Evolutionary conservation across 2,888 invertebrate species (phyloP), one percentile per base, ranked within the genome.

Genomic region (Lepetodrilus schrolli): DNA sequence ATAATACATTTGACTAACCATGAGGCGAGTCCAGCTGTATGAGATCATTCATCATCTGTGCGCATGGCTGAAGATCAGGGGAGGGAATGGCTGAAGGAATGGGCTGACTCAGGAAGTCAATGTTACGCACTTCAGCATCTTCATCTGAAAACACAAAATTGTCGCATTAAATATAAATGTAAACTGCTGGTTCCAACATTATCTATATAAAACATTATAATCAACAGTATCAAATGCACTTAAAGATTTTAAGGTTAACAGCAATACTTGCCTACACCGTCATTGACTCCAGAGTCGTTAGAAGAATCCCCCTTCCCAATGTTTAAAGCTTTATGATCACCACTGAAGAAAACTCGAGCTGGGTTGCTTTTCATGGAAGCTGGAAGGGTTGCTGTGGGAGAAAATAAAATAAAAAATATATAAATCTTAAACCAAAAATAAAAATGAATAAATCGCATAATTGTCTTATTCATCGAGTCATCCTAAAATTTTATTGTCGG

Each of bases 51-150:
- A 70, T 36, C 47, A 43, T 20, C 21, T 70, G 74, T 13, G 49
- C 65, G 34, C 69, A 76, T 30, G 89, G 87, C 8, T 74, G 73
- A 4, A 89, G 78, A 36, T 80, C 83, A 2, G 89, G 88, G 4
- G 88, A 88, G 30, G 89, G 89, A 8, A 89, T 79, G 74, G 81
- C 78, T 8, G 87, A 86, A 2, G 89, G 89, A 4, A 89, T 82
- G 5, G 84, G 80, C 10, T 79, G 83, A 74, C 81, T 78, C 43
- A 89, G 75, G 26, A 88, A 76, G 74, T 86, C 85, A 5, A 20
- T 36, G 3, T 66, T 34, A 4, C 65, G 26, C 36, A 20, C 38
- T 75, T 74, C 65, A 38, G 73, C 37, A 21, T 78, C 78, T 4
- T 76, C 76, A 34, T 74, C 78, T 72, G 36, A 10, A 69, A 65